These are phyloP conservation scores for Crenichthys baileyi DNA, from an alignment of 2,797 vertebrate species.

Conservation along the genomic window DNA sequence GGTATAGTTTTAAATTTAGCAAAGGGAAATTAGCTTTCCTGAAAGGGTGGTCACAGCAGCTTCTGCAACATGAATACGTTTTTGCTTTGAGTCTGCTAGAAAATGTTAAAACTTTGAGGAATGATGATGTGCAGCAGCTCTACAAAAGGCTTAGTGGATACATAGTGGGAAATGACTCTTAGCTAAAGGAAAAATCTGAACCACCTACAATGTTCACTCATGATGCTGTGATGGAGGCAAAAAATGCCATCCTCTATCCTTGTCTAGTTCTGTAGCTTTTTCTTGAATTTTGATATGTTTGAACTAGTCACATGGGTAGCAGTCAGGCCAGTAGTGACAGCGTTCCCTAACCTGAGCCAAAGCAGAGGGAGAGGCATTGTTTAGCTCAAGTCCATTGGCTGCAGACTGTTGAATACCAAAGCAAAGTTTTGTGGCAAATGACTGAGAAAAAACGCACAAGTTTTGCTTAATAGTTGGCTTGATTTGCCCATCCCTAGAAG, in stretches of 20 bases:
- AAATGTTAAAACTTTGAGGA: background rate
- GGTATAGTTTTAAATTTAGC: background rate
- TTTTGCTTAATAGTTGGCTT: background rate
- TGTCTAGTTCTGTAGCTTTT: background rate
- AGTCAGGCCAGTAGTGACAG: too few species aligned
- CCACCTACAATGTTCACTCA: background rate
- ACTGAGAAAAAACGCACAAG: background rate
- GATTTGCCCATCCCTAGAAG: background rate
- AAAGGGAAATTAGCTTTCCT: background rate
- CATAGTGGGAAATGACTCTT: background rate
- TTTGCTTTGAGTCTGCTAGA: background rate
- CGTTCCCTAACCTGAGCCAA: background rate
- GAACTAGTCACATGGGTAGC: background rate
- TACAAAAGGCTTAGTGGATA: background rate
- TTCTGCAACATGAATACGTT: background rate
- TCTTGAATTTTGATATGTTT: background rate
- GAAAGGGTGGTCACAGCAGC: background rate
- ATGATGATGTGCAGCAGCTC: background rate
- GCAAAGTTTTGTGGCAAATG: background rate
- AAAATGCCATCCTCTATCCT: background rate
- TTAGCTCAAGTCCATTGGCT: background rate
- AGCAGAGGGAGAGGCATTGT: background rate
- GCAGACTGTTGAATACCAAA: background rate
- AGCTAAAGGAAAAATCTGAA: background rate
- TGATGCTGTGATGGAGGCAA: too few species aligned